phyloP scores from a whole-genome alignment of 2,113 vertebrate genomes.

The Gopherus evgoodei region DNA sequence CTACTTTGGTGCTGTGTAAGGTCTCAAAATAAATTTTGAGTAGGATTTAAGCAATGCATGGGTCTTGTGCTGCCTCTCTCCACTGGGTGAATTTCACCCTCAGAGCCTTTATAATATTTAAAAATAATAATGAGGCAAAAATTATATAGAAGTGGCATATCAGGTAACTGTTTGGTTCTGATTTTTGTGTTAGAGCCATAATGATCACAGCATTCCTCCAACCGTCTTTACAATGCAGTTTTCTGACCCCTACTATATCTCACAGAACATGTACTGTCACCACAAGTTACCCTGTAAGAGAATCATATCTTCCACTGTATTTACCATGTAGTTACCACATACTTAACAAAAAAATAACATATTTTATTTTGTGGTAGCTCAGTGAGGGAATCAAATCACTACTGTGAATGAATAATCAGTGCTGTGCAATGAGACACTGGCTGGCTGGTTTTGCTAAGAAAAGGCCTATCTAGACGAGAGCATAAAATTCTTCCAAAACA shows the following conservation, averaged over 20 bases:
- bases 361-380: slow-evolving; percentile 26
- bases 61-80: background rate
- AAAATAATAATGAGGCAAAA: background rate
- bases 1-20: background rate
- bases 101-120: background rate
- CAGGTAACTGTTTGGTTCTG: background rate
- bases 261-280: slow-evolving; percentile 30
- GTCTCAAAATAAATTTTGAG: background rate
- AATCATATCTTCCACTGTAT: slow-evolving; percentile 26
- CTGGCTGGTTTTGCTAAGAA: background rate
- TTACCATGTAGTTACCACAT: slow-evolving; percentile 48
- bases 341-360: slow-evolving; percentile 44
- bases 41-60: background rate
- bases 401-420: background rate
- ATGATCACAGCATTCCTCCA: background rate
- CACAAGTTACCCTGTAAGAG: slow-evolving; percentile 9
- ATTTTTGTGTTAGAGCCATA: background rate
- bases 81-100: background rate
- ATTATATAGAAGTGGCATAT: background rate
- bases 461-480: background rate
- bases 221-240: background rate
- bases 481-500: background rate
- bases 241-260: slow-evolving; percentile 49
- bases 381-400: background rate
- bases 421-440: background rate